A percentile compares a stretch with the other conserved stretches of the same genome.
These are phyloP conservation scores for Apomyelois bistriatella DNA, from an alignment of 2,888 invertebrate genomes.

Conservation along the genomic window DNA sequence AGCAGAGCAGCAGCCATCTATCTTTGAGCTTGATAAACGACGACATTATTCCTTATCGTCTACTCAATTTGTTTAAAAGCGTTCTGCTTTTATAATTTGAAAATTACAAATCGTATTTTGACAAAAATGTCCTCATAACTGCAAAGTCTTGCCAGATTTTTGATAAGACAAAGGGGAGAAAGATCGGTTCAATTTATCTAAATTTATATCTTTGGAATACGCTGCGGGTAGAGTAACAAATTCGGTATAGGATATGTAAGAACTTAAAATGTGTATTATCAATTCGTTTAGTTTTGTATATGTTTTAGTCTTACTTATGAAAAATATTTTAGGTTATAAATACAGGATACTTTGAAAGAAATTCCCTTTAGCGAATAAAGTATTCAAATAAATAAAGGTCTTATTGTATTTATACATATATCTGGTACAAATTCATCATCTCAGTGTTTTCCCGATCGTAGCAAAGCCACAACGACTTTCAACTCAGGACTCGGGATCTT, in stretches of 20 bases:
- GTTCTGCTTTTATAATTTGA: constrained; percentile 79
- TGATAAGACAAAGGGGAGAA: constrained; percentile 46
- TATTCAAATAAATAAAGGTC: too few relatives aligned
- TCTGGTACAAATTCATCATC: too few relatives aligned
- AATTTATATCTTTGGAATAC: constrained; percentile 46
- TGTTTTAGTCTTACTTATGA: too few relatives aligned
- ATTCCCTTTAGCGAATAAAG: too few relatives aligned
- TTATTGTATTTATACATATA: too few relatives aligned
- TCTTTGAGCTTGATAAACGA: constrained; percentile 78
- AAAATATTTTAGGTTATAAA: too few relatives aligned
- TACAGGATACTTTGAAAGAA: too few relatives aligned
- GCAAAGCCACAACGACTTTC: too few relatives aligned
- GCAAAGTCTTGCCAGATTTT: constrained; percentile 51
- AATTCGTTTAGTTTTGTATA: too few relatives aligned
- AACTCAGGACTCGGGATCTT: too few relatives aligned
- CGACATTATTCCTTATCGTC: constrained; percentile 80
- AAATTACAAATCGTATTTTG: constrained; percentile 78
- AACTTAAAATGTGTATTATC: too few relatives aligned
- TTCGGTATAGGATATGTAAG: not conserved
- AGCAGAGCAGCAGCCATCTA: constrained; percentile 76
- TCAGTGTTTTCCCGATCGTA: too few relatives aligned
- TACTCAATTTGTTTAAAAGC: constrained; percentile 80
- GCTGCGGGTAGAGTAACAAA: not conserved
- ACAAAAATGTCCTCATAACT: constrained; percentile 73
- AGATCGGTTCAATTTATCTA: constrained; percentile 52